Evolutionary conservation across 2,113 vertebrate species (phyloP), one percentile per base, ranked within the genome.

Genomic region (Helogale parvula): DNA sequence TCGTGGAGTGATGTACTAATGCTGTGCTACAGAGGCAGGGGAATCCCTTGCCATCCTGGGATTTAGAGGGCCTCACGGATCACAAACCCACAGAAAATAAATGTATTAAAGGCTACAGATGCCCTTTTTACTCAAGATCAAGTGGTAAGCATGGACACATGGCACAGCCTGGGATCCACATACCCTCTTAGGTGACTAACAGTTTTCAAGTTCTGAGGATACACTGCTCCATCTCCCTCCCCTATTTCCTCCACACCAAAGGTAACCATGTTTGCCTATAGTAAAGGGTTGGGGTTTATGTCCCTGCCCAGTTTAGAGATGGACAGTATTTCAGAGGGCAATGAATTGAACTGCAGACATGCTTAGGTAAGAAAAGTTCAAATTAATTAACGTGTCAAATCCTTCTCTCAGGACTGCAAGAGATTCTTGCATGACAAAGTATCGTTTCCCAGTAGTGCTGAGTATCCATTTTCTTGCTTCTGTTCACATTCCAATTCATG

Each of bases 341-440:
- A 1, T 50, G 6, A 96, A 83, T 84, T 88, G 52, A 96, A 41
- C 10, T 71, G 29, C 25, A n/a, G 57, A 88, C 72, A 35, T 84
- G 85, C 89, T 94, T 84, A 88, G 38, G n/a, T 96, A 96, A 88
- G 85, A 96, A 96, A 71, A 91, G 85, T 81, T 94, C 54, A 96
- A 94, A 96, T 94, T 95, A 97, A 96, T 94, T 82, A 95, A 95
- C 84, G 72, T 93, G 76, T 96, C 76, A 94, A 87, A 77, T 60
- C 31, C 12, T 95, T 94, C 80, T 87, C 19, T 88, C 63, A 81
- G 2, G 88, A 93, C 57, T 65, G 19, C 69, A 90, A 84, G 33
- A 84, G 65, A 79, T 66, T 57, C 86, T 94, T 81, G 25, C 57
- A 57, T 66, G 82, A 91, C 77, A 80, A 95, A 72, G 6, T 13